These are phyloP conservation scores for Battus philenor DNA, from an alignment of 1,140 invertebrate species.

Conservation along the genomic window DNA sequence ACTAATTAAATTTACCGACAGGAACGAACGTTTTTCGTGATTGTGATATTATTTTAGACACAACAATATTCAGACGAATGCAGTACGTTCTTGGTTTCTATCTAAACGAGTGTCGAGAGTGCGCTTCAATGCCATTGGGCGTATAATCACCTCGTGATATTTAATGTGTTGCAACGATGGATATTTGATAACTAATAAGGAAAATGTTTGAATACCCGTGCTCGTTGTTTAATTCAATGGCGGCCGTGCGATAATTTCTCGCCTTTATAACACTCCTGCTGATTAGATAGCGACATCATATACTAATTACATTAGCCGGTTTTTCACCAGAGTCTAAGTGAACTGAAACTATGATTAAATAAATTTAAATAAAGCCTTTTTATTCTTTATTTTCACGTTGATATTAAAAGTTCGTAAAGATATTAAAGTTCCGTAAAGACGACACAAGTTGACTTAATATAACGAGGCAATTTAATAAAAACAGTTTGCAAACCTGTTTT, in stretches of 20 bases:
- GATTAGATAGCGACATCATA: constrained; percentile 13
- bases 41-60: constrained; percentile 8
- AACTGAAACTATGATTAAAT: no score
- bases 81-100: background rate
- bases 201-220: background rate
- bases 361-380: no score
- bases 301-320: constrained; percentile 4
- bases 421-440: no score
- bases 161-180: background rate
- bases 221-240: constrained; percentile 4
- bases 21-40: constrained; percentile 1
- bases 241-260: constrained; percentile 4
- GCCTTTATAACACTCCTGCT: constrained; percentile 4
- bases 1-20: constrained; percentile 13
- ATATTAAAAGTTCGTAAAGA: no score
- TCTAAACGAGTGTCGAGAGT: background rate
- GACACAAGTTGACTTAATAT: no score
- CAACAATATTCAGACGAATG: constrained; percentile 1
- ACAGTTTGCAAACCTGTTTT: no score
- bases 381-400: no score
- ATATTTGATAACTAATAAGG: background rate
- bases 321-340: background rate
- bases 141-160: no score
- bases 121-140: no score
- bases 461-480: no score